Conservation (phyloP, 2,888 invertebrate genomes). For the Melipona bicolor region DNA sequence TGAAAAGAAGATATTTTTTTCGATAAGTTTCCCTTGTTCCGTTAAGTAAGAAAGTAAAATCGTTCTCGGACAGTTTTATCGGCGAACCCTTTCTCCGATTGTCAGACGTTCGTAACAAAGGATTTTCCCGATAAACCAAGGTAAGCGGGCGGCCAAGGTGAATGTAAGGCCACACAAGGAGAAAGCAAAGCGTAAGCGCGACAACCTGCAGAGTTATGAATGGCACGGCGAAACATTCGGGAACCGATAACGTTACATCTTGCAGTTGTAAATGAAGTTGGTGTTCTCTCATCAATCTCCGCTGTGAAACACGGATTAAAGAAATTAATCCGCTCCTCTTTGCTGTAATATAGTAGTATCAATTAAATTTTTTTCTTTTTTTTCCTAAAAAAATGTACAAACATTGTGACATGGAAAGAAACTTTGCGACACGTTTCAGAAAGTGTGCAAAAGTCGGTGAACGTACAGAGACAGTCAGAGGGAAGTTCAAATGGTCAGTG, state of each 20-base stretch:
- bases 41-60: background rate
- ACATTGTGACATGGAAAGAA: background rate
- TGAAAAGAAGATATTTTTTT: background rate
- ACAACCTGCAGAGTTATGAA: constrained; percentile 35
- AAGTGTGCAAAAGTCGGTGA: background rate
- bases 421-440: background rate
- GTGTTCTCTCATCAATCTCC: constrained; percentile 1
- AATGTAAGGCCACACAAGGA: constrained; percentile 23
- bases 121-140: constrained; percentile 76
- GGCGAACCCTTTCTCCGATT: constrained; percentile 10
- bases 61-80: constrained; percentile 3
- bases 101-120: constrained; percentile 42
- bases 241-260: background rate
- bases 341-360: background rate
- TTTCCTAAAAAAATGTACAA: too few species aligned
- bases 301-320: background rate
- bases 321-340: background rate
- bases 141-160: constrained; percentile 82
- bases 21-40: background rate
- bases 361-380: too few species aligned
- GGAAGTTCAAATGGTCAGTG: too few species aligned
- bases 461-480: too few species aligned
- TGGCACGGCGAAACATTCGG: constrained; percentile 6
- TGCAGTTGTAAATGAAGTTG: constrained; percentile 10
- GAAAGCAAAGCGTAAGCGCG: constrained; percentile 31